Evolutionary conservation across 2,888 invertebrate genomes (phyloP), one percentile per base, ranked within the genome.

Genomic region (Pegoplata infirma): DNA sequence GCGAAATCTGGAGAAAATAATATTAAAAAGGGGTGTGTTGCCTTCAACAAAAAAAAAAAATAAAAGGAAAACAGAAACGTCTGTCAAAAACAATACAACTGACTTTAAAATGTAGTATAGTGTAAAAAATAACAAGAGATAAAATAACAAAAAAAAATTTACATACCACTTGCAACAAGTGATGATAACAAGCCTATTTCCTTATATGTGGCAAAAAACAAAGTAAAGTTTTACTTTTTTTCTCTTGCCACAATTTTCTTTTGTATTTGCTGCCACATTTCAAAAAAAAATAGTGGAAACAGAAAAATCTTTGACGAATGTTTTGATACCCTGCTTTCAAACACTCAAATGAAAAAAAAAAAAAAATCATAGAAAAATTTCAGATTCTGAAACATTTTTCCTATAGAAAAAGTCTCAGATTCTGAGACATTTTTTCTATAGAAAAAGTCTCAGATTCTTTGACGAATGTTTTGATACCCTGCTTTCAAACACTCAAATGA

Each of bases 121-220:
- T 66, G 28, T 25, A 25, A 56, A 53, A 36, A 40, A 51, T 10
- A 40, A 56, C 53, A 16, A 21, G 17, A 55, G 16, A 36, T 23
- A 16, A 46, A n/a, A n/a, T n/a, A n/a, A n/a, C n/a, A n/a, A n/a
- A n/a, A 32, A 46, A 55, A 32, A 51, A 40, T 0, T 47, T 76
- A 47, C 68, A 76, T 76, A 69, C 63, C 63, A n/a, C 61, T 74
- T 63, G 68, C 69, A 75, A 75, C 79, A 79, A 79, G 79, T 79
- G 79, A 79, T 79, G 75, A 79, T 79, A 79, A 74, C 73, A 68
- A 75, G 71, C 71, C 67, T 71, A 79, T 79, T 79, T 79, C 79
- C 79, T 79, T 79, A 79, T 67, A 75, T 49, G 75, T 51, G 32
- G 49, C 63, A 63, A 49, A n/a, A n/a, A n/a, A 14, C n/a, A 21